Evolutionary conservation across 2,888 invertebrate genomes (phyloP).

Genomic region (Cremastinae sp.): DNA sequence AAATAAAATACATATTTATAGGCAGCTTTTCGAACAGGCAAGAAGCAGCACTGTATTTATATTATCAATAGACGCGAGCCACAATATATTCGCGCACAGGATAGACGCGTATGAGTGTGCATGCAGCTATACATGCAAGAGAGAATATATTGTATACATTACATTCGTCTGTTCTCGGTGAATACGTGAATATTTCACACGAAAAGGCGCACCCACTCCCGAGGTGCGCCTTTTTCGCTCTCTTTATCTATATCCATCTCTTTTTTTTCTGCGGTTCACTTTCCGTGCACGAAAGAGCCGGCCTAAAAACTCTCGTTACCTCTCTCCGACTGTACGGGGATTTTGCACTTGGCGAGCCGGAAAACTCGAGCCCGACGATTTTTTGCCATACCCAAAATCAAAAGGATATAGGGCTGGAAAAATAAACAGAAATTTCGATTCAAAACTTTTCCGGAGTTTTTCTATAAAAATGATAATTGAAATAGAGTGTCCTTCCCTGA

Average conservation of each 20-base stretch:
- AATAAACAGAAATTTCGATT: neutral
- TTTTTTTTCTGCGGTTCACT: slow-evolving; percentile 3
- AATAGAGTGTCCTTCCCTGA: too few relatives aligned
- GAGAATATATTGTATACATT: slow-evolving; percentile 7
- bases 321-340: slow-evolving; percentile 42
- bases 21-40: slow-evolving; percentile 26
- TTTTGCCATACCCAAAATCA: slow-evolving; percentile 13
- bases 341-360: slow-evolving; percentile 42
- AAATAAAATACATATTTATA: slow-evolving; percentile 49
- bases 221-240: slow-evolving; percentile 48
- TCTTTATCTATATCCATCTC: slow-evolving; percentile 31
- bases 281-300: slow-evolving; percentile 30
- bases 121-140: neutral
- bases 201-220: slow-evolving; percentile 54
- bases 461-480: too few relatives aligned
- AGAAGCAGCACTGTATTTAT: neutral
- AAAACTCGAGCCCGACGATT: slow-evolving; percentile 36
- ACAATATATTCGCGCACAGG: neutral
- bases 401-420: neutral
- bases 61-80: slow-evolving; percentile 9
- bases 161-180: slow-evolving; percentile 51
- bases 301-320: slow-evolving; percentile 52
- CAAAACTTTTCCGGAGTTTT: too few relatives aligned
- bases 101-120: slow-evolving; percentile 8
- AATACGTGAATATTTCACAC: slow-evolving; percentile 64